Evolutionary conservation across 2,113 vertebrate genomes (phyloP).

Genomic region (Misgurnus mizolepis): DNA sequence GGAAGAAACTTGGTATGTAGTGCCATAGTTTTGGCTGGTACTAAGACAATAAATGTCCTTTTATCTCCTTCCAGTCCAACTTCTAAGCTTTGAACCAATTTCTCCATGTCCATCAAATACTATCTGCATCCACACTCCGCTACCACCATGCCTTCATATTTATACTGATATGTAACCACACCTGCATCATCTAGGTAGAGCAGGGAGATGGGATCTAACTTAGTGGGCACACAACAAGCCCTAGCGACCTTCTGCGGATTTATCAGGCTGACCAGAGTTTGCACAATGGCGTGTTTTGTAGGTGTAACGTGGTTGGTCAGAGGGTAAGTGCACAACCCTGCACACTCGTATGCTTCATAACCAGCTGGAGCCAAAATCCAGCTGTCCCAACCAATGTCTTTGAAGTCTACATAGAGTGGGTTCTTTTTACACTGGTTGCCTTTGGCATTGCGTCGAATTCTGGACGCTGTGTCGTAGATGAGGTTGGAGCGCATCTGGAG

Average conservation of each 20-base stretch:
- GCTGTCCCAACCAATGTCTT: constrained; percentile 97
- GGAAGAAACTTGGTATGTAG: constrained; percentile 24
- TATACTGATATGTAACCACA: constrained; percentile 97
- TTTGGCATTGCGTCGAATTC: constrained; percentile 92
- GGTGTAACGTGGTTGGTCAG: constrained; percentile 92
- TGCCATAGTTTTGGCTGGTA: neutral
- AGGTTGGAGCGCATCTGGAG: constrained; percentile 97
- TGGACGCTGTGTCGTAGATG: constrained; percentile 90
- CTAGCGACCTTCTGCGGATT: constrained; percentile 88
- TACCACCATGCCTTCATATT: constrained; percentile 96
- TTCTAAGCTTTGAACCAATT: constrained; percentile 25
- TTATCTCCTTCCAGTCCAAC: constrained; percentile 15
- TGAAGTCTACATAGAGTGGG: constrained; percentile 93
- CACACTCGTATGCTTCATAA: constrained; percentile 94
- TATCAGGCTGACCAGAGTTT: constrained; percentile 89
- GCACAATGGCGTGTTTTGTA: constrained; percentile 94
- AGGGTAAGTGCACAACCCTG: constrained; percentile 87
- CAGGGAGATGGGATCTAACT: constrained; percentile 94
- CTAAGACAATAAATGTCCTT: constrained; percentile 11
- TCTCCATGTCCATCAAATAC: constrained; percentile 56
- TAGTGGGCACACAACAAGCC: constrained; percentile 95
- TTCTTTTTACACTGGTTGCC: constrained; percentile 94
- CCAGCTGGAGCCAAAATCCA: constrained; percentile 93
- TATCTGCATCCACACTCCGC: constrained; percentile 98
- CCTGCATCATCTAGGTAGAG: constrained; percentile 93